Evolutionary conservation across 2,113 vertebrate genomes (phyloP).

Genomic region (Clarias macrocephalus): DNA sequence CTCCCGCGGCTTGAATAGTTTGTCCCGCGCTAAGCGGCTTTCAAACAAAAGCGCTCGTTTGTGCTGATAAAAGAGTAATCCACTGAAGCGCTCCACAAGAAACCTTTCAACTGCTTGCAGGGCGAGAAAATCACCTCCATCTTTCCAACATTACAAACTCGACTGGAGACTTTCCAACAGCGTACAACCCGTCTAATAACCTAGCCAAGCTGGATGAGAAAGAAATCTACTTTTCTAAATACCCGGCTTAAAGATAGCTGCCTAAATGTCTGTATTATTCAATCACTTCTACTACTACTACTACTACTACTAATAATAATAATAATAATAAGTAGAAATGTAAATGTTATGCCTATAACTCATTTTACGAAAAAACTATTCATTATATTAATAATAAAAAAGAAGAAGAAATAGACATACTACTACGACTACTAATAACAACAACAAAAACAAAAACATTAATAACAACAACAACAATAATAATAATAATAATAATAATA

Average conservation of each 20-base stretch:
- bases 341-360: neutral
- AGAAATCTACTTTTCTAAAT: neutral
- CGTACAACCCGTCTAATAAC: neutral
- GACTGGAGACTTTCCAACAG: constrained; percentile 19
- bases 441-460: neutral
- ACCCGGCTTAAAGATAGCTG: neutral
- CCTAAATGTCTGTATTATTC: neutral
- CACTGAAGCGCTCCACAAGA: constrained; percentile 67
- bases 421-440: neutral
- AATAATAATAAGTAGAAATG: neutral
- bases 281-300: neutral
- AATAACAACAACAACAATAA: too few relatives aligned
- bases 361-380: neutral
- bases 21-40: constrained; percentile 69
- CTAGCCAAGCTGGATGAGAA: neutral
- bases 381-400: neutral
- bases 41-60: constrained; percentile 73
- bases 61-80: constrained; percentile 55
- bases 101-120: constrained; percentile 69
- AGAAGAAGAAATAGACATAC: neutral
- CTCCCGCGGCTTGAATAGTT: constrained; percentile 71
- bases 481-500: too few relatives aligned
- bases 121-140: constrained; percentile 29
- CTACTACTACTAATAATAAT: neutral
- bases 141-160: neutral